Percentiles rank a stretch among this genome's conserved stretches.
These are phyloP conservation scores for Myiopsitta monachus DNA, from an alignment of 2,113 vertebrate genomes.

Conservation along the genomic window DNA sequence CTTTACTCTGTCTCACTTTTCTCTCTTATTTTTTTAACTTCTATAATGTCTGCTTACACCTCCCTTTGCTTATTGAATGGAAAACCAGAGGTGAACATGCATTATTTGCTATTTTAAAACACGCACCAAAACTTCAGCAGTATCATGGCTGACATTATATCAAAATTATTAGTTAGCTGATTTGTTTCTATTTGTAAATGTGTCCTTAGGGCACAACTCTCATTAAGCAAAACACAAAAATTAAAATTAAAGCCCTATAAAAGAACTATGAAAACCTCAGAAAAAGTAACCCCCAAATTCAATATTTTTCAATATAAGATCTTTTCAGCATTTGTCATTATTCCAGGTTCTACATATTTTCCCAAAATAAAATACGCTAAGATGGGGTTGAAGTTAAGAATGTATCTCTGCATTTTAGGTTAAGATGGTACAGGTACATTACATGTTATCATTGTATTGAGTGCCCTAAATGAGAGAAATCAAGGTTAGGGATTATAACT, in stretches of 20 bases:
- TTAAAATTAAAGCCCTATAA: conserved; percentile 48
- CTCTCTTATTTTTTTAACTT: not conserved
- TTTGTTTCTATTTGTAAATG: not conserved
- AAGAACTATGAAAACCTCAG: conserved; percentile 22
- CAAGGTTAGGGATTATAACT: not conserved
- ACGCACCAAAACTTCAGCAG: not conserved
- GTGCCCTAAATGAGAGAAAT: not conserved
- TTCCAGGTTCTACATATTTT: not conserved
- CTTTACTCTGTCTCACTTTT: not conserved
- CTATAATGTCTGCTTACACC: not conserved
- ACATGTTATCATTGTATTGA: not conserved
- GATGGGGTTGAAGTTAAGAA: not conserved
- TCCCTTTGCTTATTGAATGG: not conserved
- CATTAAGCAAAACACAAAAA: conserved; percentile 27
- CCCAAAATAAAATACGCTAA: not conserved
- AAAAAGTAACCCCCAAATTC: conserved; percentile 28
- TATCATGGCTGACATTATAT: not conserved
- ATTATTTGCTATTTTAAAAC: not conserved
- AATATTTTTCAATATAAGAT: not conserved
- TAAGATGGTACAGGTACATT: not conserved
- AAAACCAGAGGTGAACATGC: not conserved
- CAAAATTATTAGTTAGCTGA: not conserved
- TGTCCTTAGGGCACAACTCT: conserved; percentile 7
- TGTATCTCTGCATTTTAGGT: not conserved
- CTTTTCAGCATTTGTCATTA: not conserved